phyloP scores from a whole-genome alignment of 1,140 invertebrate species.

The Pissodes strobi region DNA sequence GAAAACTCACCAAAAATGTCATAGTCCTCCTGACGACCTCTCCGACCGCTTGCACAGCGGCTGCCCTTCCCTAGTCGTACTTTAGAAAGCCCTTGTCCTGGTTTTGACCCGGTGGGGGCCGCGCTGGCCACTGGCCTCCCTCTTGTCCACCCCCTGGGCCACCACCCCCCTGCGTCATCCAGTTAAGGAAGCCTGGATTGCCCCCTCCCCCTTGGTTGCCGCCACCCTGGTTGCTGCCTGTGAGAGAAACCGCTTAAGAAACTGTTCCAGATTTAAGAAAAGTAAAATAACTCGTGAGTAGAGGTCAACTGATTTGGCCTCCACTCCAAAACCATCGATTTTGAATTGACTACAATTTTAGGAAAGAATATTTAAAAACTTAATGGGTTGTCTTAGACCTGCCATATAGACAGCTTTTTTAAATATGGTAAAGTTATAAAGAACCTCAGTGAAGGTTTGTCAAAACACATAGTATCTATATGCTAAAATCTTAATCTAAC shows the following conservation, averaged over 20 bases:
- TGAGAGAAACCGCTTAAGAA: too few relatives aligned
- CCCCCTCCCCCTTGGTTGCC: slow-evolving; percentile 49
- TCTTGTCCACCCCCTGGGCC: slow-evolving; percentile 38
- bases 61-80: slow-evolving; percentile 49
- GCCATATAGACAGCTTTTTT: too few relatives aligned
- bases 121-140: slow-evolving; percentile 49
- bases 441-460: too few relatives aligned
- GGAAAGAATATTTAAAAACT: too few relatives aligned
- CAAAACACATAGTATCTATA: too few relatives aligned
- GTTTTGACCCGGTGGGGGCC: slow-evolving; percentile 50
- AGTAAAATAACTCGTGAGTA: background rate
- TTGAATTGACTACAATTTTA: too few relatives aligned
- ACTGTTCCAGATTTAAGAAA: background rate
- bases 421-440: too few relatives aligned
- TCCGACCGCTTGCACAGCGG: slow-evolving; percentile 13
- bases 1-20: slow-evolving; percentile 6
- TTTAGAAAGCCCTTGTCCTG: slow-evolving; percentile 55
- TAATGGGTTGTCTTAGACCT: too few relatives aligned
- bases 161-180: slow-evolving; percentile 52
- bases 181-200: slow-evolving; percentile 54
- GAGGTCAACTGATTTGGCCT: too few relatives aligned
- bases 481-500: too few relatives aligned
- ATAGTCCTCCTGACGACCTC: slow-evolving; percentile 18
- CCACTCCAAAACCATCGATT: too few relatives aligned
- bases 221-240: slow-evolving; percentile 50